phyloP scores from a whole-genome alignment of 2,113 vertebrate species.

The Aspiorhynchus laticeps region DNA sequence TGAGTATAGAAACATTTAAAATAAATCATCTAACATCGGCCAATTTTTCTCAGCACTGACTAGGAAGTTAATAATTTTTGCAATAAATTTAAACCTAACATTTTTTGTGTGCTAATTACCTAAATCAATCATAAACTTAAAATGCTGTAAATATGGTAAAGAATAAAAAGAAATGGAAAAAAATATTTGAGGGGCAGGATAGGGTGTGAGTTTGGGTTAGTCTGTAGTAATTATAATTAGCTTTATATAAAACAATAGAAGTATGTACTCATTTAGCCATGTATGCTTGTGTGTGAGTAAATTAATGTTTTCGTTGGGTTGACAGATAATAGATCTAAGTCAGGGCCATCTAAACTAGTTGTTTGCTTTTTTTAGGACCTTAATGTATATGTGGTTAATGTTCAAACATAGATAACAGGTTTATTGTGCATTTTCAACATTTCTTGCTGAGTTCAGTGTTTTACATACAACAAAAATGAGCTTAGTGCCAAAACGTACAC shows the following conservation, averaged over 20 bases:
- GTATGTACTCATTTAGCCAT: background rate
- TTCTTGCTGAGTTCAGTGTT: no score
- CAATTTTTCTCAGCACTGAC: background rate
- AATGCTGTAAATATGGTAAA: background rate
- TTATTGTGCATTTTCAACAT: background rate
- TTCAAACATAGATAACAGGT: background rate
- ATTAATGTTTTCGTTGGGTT: background rate
- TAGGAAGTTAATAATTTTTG: no score
- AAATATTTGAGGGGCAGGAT: background rate
- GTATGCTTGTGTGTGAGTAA: background rate
- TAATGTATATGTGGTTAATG: background rate
- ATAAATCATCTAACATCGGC: background rate
- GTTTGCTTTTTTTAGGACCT: background rate
- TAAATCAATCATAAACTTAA: no score
- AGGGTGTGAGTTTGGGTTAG: constrained; percentile 2
- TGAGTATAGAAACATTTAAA: background rate
- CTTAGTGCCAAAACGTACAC: background rate
- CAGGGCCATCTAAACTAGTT: background rate
- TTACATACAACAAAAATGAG: background rate
- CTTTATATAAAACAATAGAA: background rate
- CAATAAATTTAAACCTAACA: no score
- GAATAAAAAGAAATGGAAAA: no score
- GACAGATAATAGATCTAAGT: background rate
- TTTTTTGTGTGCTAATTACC: no score
- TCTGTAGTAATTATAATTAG: constrained; percentile 1